These are phyloP conservation scores for Stegodyphus dumicola DNA, from an alignment of 1,140 invertebrate genomes.

Conservation along the genomic window DNA sequence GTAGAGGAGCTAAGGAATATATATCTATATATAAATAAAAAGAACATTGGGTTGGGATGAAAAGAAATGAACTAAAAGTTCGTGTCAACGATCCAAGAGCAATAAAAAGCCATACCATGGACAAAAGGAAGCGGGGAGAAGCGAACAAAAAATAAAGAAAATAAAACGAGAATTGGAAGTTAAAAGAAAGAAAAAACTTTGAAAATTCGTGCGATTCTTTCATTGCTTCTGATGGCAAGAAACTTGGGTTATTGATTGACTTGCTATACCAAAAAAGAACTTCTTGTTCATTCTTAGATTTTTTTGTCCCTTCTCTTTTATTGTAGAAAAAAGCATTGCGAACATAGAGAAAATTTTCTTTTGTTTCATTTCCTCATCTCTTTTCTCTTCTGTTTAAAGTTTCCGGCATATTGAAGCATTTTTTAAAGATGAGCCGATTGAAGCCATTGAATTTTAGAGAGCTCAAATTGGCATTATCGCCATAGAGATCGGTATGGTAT, in stretches of 20 bases:
- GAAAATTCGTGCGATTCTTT: constrained; percentile 55
- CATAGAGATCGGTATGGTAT: too few relatives aligned
- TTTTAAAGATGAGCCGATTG: not conserved
- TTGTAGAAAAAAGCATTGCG: constrained; percentile 33
- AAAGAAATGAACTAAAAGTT: constrained; percentile 48
- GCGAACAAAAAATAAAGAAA: constrained; percentile 37
- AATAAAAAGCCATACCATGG: constrained; percentile 41
- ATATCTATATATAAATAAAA: not conserved
- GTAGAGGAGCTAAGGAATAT: not conserved
- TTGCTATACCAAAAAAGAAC: constrained; percentile 49
- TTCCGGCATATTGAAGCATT: constrained; percentile 34
- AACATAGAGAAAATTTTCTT: constrained; percentile 42
- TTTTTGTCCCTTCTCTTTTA: constrained; percentile 17
- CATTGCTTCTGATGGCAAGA: constrained; percentile 38
- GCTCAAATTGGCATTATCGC: too few relatives aligned
- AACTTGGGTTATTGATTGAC: constrained; percentile 58
- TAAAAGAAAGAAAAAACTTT: constrained; percentile 45
- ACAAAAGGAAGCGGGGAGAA: constrained; percentile 25
- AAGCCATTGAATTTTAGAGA: too few relatives aligned
- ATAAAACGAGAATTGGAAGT: constrained; percentile 24
- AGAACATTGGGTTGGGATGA: constrained; percentile 11
- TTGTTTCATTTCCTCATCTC: constrained; percentile 44
- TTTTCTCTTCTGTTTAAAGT: constrained; percentile 5
- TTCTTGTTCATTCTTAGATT: constrained; percentile 46
- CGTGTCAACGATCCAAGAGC: constrained; percentile 51